phyloP scores from a whole-genome alignment of 2,113 vertebrate genomes.

The Daphoenositta chrysoptera region DNA sequence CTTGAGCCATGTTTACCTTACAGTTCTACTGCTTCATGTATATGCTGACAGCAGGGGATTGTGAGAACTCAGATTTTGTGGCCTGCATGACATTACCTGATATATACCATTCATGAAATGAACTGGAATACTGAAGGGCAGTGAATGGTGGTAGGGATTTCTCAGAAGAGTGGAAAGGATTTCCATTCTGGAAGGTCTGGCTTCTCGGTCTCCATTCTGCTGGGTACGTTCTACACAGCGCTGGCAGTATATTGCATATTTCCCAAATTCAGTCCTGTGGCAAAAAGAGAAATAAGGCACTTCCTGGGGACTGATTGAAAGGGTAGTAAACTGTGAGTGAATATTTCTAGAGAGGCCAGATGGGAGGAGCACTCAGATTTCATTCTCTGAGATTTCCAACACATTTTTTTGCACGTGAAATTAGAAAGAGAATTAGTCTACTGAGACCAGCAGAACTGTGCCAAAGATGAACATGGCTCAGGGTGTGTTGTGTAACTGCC shows the following conservation, averaged over 20 bases:
- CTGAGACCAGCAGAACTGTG: not conserved
- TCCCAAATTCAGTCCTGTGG: constrained; percentile 92
- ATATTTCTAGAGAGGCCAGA: not conserved
- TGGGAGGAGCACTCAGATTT: not conserved
- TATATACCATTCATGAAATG: constrained; percentile 97
- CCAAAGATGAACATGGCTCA: not conserved
- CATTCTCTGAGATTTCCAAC: not conserved
- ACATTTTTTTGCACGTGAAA: not conserved
- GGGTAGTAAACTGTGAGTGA: not conserved
- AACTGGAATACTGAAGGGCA: constrained; percentile 95
- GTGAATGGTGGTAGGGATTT: constrained; percentile 94
- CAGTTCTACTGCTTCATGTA: not conserved
- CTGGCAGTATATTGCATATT: constrained; percentile 96
- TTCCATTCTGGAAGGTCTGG: constrained; percentile 94
- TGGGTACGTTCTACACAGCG: constrained; percentile 92
- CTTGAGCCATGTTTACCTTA: not conserved
- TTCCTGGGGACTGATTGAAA: not conserved
- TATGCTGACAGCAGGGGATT: not conserved
- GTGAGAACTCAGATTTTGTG: not conserved
- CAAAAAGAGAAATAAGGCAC: not conserved
- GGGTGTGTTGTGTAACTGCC: not conserved
- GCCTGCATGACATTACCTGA: constrained; percentile 78
- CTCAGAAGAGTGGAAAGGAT: constrained; percentile 94
- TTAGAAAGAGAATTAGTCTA: not conserved
- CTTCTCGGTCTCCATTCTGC: constrained; percentile 89